Percentiles rank a stretch among this genome's conserved stretches.
Conservation (phyloP, 2,888 invertebrate species). For the Actias luna region DNA sequence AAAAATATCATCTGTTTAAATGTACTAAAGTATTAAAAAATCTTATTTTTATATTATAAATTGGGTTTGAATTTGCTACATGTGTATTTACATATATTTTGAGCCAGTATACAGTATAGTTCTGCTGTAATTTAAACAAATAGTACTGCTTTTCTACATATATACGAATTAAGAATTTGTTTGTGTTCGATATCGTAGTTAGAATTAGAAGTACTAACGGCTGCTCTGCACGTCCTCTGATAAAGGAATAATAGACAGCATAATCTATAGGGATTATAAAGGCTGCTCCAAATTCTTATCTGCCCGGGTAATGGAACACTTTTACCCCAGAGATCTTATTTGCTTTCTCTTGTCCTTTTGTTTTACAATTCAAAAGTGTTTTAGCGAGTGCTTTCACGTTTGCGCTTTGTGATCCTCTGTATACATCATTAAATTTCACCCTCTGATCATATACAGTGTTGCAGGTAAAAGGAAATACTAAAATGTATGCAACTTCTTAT, state of each 20-base stretch:
- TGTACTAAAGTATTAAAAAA: no score
- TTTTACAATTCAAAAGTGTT: background rate
- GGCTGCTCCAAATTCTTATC: background rate
- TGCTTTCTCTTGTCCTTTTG: background rate
- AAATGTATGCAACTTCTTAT: background rate
- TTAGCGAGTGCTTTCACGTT: background rate
- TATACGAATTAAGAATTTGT: background rate
- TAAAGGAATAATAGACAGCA: background rate
- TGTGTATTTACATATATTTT: no score
- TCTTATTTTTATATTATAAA: no score
- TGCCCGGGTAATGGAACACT: background rate
- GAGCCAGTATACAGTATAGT: background rate
- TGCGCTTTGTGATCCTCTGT: background rate
- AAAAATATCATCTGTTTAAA: no score
- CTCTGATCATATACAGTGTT: background rate
- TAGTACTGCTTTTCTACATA: background rate
- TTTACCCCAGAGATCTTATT: background rate
- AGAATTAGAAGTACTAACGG: background rate
- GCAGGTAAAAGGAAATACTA: background rate
- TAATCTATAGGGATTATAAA: slow-evolving; percentile 6
- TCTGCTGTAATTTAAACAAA: background rate
- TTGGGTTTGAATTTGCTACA: no score
- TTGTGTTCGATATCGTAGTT: background rate
- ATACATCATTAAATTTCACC: background rate
- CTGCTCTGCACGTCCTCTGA: background rate